Conservation (phyloP, 2,113 vertebrate genomes). For the Vicugna pacos region DNA sequence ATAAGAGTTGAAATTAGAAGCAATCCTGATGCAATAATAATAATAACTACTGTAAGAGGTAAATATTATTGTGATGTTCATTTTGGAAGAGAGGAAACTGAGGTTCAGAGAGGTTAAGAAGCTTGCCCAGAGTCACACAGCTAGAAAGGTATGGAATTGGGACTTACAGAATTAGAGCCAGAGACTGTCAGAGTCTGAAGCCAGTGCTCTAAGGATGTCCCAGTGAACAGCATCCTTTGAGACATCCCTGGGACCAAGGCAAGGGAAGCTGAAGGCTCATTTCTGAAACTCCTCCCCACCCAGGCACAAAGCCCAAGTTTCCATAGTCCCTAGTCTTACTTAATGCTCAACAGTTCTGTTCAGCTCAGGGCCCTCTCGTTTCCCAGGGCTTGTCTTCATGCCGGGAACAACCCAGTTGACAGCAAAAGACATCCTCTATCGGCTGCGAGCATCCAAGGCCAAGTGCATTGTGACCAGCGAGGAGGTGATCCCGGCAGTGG, state of each 20-base stretch:
- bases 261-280: not conserved
- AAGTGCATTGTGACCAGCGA: constrained; percentile 87
- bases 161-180: not conserved
- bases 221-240: not conserved
- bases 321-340: not conserved
- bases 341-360: not conserved
- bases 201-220: not conserved
- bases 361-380: not conserved
- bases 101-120: not conserved
- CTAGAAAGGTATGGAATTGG: not conserved
- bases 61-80: not conserved
- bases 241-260: not conserved
- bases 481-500: constrained; percentile 84
- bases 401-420: constrained; percentile 90
- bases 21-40: not conserved
- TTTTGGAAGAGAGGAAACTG: not conserved
- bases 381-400: constrained; percentile 87
- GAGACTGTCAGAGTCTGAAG: not conserved
- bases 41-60: not conserved
- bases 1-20: not conserved
- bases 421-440: constrained; percentile 89
- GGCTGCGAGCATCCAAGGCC: constrained; percentile 88
- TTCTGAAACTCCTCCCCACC: not conserved
- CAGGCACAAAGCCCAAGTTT: not conserved
- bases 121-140: not conserved